phyloP scores from a whole-genome alignment of 1,140 invertebrate genomes.

The Helicorthomorpha holstii region DNA sequence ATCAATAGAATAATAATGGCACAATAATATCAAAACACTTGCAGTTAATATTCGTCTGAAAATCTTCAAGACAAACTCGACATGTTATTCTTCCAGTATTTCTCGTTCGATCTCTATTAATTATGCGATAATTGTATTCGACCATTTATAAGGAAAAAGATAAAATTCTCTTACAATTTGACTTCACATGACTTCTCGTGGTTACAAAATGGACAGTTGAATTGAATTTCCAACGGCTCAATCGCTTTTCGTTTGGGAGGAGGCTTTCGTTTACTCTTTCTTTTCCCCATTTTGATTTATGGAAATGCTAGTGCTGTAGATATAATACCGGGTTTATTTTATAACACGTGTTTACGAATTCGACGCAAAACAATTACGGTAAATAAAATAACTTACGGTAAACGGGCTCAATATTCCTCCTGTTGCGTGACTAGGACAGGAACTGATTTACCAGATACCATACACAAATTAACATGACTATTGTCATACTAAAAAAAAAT shows the following conservation, averaged over 20 bases:
- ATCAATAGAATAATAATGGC: neutral
- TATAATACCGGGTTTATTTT: too few relatives aligned
- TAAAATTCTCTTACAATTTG: slow-evolving; percentile 67
- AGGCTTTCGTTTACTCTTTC: slow-evolving; percentile 93
- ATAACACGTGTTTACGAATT: too few relatives aligned
- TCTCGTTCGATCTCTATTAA: slow-evolving; percentile 73
- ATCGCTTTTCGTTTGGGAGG: slow-evolving; percentile 87
- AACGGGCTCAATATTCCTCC: too few relatives aligned
- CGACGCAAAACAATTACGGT: too few relatives aligned
- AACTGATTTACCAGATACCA: too few relatives aligned
- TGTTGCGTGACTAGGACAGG: too few relatives aligned
- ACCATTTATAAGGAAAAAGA: neutral
- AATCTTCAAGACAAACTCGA: slow-evolving; percentile 88
- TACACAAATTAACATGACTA: too few relatives aligned
- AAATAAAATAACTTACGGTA: too few relatives aligned
- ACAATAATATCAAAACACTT: slow-evolving; percentile 11
- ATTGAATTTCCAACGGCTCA: slow-evolving; percentile 82
- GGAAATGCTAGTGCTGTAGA: too few relatives aligned
- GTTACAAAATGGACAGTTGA: slow-evolving; percentile 99
- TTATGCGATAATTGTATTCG: neutral
- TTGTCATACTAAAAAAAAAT: too few relatives aligned
- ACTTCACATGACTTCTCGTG: slow-evolving; percentile 99
- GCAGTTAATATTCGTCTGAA: slow-evolving; percentile 90
- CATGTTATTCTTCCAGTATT: slow-evolving; percentile 88
- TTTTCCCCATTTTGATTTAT: slow-evolving; percentile 82